Conservation (phyloP, 1,140 invertebrate genomes). For the Zeugodacus cucurbitae region DNA sequence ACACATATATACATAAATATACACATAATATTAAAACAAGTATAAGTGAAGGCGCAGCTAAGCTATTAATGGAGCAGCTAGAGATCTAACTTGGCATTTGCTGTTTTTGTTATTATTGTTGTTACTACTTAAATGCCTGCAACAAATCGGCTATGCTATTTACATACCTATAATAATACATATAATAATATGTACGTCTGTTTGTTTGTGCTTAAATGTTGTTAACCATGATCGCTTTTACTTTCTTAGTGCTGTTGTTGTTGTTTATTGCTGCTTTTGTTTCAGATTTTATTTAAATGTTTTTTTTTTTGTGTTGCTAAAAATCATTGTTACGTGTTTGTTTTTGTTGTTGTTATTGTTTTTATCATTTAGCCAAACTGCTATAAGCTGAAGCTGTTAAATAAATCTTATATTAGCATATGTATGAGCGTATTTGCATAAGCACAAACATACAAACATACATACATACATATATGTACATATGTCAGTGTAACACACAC, state of each 20-base stretch:
- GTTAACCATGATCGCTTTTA: constrained; percentile 26
- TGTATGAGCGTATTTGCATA: neutral
- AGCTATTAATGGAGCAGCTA: neutral
- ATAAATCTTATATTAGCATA: neutral
- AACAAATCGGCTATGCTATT: neutral
- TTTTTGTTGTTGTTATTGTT: neutral
- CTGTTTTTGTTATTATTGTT: neutral
- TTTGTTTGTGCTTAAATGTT: neutral
- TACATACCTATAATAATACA: neutral
- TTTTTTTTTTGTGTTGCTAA: neutral
- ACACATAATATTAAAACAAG: no score
- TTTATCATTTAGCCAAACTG: neutral
- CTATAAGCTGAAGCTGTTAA: neutral
- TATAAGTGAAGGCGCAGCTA: neutral
- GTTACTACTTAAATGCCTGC: neutral
- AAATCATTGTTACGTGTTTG: neutral
- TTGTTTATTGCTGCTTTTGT: neutral
- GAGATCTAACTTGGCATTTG: neutral
- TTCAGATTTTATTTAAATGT: no score
- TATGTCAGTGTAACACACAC: neutral
- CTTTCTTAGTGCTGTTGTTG: neutral
- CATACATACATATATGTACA: neutral
- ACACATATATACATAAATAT: neutral
- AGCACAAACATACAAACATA: neutral
- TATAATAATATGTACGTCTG: neutral